These are phyloP conservation scores for Pseudachorutes palmiensis DNA, from an alignment of 1,140 invertebrate species.

Conservation along the genomic window DNA sequence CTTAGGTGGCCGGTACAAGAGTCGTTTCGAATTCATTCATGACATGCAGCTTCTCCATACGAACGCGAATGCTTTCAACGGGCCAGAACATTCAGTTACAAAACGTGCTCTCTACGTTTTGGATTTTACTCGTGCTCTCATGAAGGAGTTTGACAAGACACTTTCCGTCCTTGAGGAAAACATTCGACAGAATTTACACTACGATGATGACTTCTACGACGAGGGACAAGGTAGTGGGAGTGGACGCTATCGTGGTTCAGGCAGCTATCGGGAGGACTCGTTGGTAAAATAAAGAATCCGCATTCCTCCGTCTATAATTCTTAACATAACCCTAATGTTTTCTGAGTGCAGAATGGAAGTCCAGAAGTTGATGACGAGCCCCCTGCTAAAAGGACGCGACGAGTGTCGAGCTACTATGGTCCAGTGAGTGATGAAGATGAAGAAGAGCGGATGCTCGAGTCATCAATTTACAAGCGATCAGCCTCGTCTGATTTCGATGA, in stretches of 20 bases:
- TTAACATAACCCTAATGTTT: too few relatives aligned
- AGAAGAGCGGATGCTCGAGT: not conserved
- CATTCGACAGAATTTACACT: conserved; percentile 47
- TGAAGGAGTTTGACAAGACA: conserved; percentile 57
- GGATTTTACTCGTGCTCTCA: conserved; percentile 55
- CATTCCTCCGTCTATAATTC: not conserved
- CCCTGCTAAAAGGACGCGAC: not conserved
- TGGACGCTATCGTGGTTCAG: too few relatives aligned
- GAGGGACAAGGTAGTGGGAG: too few relatives aligned
- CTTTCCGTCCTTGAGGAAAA: conserved; percentile 73
- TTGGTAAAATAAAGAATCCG: not conserved
- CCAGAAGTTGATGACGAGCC: conserved; percentile 1
- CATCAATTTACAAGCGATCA: not conserved
- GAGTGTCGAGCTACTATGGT: not conserved
- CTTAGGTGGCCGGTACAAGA: conserved; percentile 84
- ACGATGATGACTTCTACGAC: not conserved
- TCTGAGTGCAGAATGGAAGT: not conserved
- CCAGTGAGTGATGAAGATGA: not conserved
- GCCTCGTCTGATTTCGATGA: not conserved
- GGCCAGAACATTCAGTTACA: conserved; percentile 75
- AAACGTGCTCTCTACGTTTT: conserved; percentile 72
- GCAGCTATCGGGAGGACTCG: not conserved
- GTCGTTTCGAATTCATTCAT: conserved; percentile 67
- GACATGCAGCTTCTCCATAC: conserved; percentile 80
- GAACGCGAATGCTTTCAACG: conserved; percentile 88